Evolutionary conservation across 2,888 invertebrate genomes (phyloP), one percentile per base, ranked within the genome.

Genomic region (Euplexia lucipara): DNA sequence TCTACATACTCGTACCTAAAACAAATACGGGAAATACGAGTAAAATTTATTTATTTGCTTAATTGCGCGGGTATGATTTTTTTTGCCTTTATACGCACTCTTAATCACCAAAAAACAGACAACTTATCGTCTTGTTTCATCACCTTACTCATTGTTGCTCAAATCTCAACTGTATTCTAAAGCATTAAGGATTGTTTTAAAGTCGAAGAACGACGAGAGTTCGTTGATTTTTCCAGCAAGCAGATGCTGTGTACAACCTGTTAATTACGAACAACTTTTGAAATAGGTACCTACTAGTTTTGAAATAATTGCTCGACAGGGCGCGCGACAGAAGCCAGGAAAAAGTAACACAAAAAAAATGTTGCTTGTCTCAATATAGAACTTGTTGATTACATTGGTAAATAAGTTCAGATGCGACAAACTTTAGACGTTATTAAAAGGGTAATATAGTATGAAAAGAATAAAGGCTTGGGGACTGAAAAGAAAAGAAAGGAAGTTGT

Each of bases 181-280:
- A 7, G 34, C 0, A 0, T 26, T 70, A 79, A 71, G 60, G 63
- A 34, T 41, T 5, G 16, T 53, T 42, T 71, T 72, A 4, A 47
- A 42, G 8, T 44, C 45, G n/a, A 1, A 12, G 26, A 42, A 54
- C n/a, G n/a, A n/a, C n/a, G 34, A 47, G 26, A 42, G 44, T 54
- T 58, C 69, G 63, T 62, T 82, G 59, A 58, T 71, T 69, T 78
- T 73, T 58, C 70, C 59, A 79, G 59, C 70, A 57, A 74, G 88
- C 91, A 92, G 91, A 91, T 92, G 93, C 83, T 79, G 79, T 62
- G 67, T 82, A 83, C 86, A 90, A 89, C 91, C 89, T 87, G 91
- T 89, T 92, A 92, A 93, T 92, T 91, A 90, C 83, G 79, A 84
- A 82, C 87, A 83, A 88, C 88, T 89, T 91, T 87, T 86, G 83